phyloP scores from a whole-genome alignment of 1,140 invertebrate genomes.

The Lerema accius region DNA sequence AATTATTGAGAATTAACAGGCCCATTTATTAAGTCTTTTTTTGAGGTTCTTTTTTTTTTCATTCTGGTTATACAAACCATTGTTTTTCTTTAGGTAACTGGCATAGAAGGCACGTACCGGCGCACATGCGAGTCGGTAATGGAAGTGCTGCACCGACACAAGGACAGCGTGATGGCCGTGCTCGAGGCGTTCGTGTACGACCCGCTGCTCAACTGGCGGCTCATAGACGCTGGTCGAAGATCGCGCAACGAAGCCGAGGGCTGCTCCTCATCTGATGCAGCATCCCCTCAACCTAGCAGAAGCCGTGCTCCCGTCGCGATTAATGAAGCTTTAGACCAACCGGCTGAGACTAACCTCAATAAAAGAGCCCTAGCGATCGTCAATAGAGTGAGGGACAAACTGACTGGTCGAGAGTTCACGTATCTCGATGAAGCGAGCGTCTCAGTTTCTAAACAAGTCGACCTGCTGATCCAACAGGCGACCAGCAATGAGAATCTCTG shows the following conservation, averaged over 20 bases:
- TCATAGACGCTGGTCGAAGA: slow-evolving; percentile 82
- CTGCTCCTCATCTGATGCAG: slow-evolving; percentile 73
- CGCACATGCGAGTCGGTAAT: slow-evolving; percentile 99
- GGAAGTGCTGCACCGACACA: slow-evolving; percentile 96
- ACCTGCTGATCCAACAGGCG: slow-evolving; percentile 97
- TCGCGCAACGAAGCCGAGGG: slow-evolving; percentile 63
- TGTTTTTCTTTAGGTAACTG: too few species aligned
- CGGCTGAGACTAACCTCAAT: slow-evolving; percentile 88
- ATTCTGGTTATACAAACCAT: too few species aligned
- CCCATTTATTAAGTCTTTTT: too few species aligned
- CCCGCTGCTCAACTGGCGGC: slow-evolving; percentile 98
- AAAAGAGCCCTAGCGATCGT: slow-evolving; percentile 96
- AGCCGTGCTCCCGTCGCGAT: slow-evolving; percentile 58
- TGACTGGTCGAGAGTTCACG: slow-evolving; percentile 93
- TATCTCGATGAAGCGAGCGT: slow-evolving; percentile 86
- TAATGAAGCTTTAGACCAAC: slow-evolving; percentile 67
- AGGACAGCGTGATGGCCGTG: slow-evolving; percentile 99
- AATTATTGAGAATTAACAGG: too few species aligned
- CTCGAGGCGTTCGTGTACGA: slow-evolving; percentile 99
- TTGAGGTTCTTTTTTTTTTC: too few species aligned
- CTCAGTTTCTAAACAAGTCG: slow-evolving; percentile 95
- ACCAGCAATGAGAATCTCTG: slow-evolving; percentile 99
- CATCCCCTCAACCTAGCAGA: slow-evolving; percentile 64
- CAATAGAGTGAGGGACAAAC: slow-evolving; percentile 95
- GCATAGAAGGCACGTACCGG: slow-evolving; percentile 92